phyloP scores from a whole-genome alignment of 2,797 vertebrate genomes.

The Zalophus californianus region DNA sequence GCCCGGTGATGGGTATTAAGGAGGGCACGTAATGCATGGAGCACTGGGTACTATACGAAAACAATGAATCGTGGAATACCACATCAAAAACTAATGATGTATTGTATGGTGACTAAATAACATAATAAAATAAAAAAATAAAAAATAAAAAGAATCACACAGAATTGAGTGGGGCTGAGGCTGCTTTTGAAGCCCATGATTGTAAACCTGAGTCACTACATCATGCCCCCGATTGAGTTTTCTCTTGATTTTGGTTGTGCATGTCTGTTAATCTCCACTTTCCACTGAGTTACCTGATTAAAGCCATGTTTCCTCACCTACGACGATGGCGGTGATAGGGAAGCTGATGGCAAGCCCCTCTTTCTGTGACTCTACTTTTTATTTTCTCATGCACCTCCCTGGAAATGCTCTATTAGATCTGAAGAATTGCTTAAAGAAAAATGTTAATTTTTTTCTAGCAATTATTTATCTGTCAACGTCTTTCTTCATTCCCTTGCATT shows the following conservation, averaged over 20 bases:
- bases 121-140: too few species aligned
- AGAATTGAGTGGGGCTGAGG: slow-evolving; percentile 13
- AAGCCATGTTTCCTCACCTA: neutral
- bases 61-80: too few species aligned
- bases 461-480: slow-evolving; percentile 24
- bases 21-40: too few species aligned
- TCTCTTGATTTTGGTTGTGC: neutral
- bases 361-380: neutral
- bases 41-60: too few species aligned
- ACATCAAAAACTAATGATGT: too few species aligned
- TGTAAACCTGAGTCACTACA: slow-evolving; percentile 50
- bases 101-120: too few species aligned
- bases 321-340: neutral
- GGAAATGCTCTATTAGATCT: slow-evolving; percentile 8
- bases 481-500: neutral
- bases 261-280: slow-evolving; percentile 8
- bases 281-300: neutral
- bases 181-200: neutral
- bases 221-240: neutral
- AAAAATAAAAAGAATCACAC: too few species aligned
- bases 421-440: slow-evolving; percentile 55
- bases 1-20: too few species aligned
- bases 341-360: neutral
- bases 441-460: slow-evolving; percentile 23
- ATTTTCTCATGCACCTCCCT: neutral